A percentile compares a stretch with the other conserved stretches of the same genome.
Evolutionary conservation across 2,888 invertebrate genomes (phyloP).

Genomic region (Mimachlamys varia): DNA sequence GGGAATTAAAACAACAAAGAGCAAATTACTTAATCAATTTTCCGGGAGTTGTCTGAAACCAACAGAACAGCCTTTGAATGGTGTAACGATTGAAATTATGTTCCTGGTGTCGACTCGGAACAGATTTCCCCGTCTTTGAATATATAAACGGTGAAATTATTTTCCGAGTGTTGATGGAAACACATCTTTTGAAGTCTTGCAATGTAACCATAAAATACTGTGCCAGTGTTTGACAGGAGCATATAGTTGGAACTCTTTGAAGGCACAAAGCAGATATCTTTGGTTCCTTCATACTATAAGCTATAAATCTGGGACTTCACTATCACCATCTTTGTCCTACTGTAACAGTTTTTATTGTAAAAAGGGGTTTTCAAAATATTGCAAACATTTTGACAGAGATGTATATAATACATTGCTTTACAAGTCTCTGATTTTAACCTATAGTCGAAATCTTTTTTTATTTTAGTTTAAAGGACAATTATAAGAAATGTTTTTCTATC

Average conservation of each 20-base stretch:
- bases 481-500: too few species aligned
- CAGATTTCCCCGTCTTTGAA: background rate
- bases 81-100: slow-evolving; percentile 12
- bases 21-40: slow-evolving; percentile 16
- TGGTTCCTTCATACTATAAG: background rate
- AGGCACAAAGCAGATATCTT: background rate
- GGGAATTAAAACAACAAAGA: background rate
- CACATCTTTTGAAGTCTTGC: background rate
- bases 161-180: background rate
- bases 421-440: too few species aligned
- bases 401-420: too few species aligned
- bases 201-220: background rate
- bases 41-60: background rate
- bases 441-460: too few species aligned
- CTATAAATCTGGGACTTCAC: background rate
- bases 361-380: too few species aligned
- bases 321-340: background rate
- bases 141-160: background rate
- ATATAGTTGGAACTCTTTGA: background rate
- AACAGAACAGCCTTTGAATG: background rate
- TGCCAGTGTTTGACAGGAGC: background rate
- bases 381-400: too few species aligned
- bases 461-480: too few species aligned
- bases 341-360: too few species aligned
- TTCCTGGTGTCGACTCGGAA: background rate